phyloP scores from a whole-genome alignment of 2,797 vertebrate genomes.

The Erithacus rubecula region DNA sequence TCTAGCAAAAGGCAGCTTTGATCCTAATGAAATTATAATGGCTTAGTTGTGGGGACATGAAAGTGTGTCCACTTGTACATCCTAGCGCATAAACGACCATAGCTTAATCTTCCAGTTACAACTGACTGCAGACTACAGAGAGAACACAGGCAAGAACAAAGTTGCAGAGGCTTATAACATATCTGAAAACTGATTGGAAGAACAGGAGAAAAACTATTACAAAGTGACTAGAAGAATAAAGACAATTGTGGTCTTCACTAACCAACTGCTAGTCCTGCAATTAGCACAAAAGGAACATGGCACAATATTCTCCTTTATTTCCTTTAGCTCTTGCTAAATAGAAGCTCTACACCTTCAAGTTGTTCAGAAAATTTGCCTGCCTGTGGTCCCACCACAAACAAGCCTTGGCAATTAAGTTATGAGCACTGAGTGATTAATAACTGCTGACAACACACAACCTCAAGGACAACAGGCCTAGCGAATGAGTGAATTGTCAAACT shows the following conservation, averaged over 20 bases:
- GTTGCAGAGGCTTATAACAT: neutral
- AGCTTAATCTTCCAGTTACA: neutral
- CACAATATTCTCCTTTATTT: neutral
- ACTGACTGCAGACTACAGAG: neutral
- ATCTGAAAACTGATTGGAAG: neutral
- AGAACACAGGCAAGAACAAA: neutral
- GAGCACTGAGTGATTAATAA: neutral
- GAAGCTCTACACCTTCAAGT: neutral
- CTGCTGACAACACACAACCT: neutral
- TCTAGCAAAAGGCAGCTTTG: neutral
- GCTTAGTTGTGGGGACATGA: neutral
- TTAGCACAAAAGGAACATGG: fast-evolving
- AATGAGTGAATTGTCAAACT: neutral
- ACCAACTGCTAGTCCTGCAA: neutral
- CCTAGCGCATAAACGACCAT: neutral
- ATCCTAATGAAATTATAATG: neutral
- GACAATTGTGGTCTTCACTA: neutral
- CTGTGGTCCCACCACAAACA: neutral
- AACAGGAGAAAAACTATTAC: neutral
- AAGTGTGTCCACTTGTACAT: neutral
- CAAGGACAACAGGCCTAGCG: neutral
- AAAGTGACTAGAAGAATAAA: neutral
- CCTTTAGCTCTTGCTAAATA: neutral
- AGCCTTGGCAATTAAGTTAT: neutral
- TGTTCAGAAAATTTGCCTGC: neutral